Percentiles rank a stretch among this genome's conserved stretches.
Conservation (phyloP, 2,888 invertebrate genomes). For the Amblyjoppa fuscipennis region DNA sequence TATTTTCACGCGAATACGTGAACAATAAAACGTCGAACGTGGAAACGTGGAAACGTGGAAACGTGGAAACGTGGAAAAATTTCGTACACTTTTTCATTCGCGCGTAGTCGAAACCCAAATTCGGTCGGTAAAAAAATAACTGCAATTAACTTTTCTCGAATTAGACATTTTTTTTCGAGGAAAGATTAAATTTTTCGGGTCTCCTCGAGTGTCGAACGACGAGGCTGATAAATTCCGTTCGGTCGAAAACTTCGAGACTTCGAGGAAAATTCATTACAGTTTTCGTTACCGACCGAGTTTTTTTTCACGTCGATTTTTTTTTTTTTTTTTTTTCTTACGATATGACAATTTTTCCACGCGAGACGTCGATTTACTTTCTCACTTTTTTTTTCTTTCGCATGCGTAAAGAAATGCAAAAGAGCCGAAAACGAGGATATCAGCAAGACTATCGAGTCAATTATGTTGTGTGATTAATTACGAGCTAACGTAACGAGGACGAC, state of each 20-base stretch:
- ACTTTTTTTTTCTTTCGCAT: background rate
- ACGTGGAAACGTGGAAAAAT: background rate
- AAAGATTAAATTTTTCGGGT: too few species aligned
- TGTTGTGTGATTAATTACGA: slow-evolving; percentile 7
- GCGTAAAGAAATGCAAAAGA: slow-evolving; percentile 14
- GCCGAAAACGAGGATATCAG: slow-evolving; percentile 27
- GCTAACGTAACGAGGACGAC: background rate
- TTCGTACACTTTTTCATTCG: background rate
- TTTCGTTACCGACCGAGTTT: too few species aligned
- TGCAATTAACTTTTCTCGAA: too few species aligned
- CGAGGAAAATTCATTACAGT: too few species aligned
- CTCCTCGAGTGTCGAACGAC: too few species aligned
- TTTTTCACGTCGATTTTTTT: too few species aligned
- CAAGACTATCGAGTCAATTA: slow-evolving; percentile 45
- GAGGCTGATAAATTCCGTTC: too few species aligned
- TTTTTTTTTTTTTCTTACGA: background rate
- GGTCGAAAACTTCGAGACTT: too few species aligned
- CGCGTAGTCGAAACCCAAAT: background rate
- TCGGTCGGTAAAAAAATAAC: too few species aligned
- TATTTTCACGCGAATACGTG: background rate
- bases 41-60: too few species aligned
- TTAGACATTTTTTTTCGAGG: too few species aligned
- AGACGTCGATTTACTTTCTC: slow-evolving; percentile 1
- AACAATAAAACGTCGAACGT: too few species aligned
- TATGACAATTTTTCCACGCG: background rate